Evolutionary conservation across 92 coral and sea anemone genomes (phyloP).

Genomic region (Actinostola sp.): DNA sequence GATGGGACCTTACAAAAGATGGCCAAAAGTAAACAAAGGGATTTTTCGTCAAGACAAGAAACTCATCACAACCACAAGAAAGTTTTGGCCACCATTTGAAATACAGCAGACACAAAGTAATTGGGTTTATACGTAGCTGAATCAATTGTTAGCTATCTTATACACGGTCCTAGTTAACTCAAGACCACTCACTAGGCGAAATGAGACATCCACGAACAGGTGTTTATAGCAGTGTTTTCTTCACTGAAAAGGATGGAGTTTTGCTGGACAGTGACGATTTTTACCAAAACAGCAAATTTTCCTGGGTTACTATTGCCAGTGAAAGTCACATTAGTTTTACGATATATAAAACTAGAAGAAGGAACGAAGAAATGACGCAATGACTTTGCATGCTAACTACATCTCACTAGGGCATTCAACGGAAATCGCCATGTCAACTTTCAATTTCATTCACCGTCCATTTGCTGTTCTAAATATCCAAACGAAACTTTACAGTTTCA

Average conservation of each 20-base stretch:
- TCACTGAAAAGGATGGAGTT: constrained; percentile 2
- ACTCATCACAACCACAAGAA: constrained; percentile 15
- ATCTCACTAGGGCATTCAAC: background rate
- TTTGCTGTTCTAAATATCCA: background rate
- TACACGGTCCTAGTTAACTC: constrained; percentile 8
- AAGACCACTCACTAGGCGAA: constrained; percentile 4
- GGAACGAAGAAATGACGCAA: background rate
- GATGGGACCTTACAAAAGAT: constrained; percentile 52
- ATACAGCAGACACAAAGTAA: constrained; percentile 9
- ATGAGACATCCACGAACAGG: constrained; percentile 25
- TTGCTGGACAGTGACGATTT: constrained; percentile 2
- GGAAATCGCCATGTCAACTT: background rate
- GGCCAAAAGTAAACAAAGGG: constrained; percentile 48
- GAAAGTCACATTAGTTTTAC: background rate
- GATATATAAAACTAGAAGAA: too few relatives aligned
- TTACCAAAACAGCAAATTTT: constrained; percentile 13
- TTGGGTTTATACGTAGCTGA: constrained; percentile 29
- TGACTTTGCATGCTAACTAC: background rate
- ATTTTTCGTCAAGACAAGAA: constrained; percentile 10
- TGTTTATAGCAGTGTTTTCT: constrained; percentile 4
- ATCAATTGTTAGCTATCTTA: constrained; percentile 3
- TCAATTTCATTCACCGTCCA: background rate
- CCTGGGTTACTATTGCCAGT: background rate
- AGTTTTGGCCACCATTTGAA: constrained; percentile 27
- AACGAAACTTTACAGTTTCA: too few relatives aligned